Percentiles rank a stretch among this genome's conserved stretches.
These are phyloP conservation scores for Priocnemis perturbator DNA, from an alignment of 2,888 invertebrate genomes.

Conservation along the genomic window DNA sequence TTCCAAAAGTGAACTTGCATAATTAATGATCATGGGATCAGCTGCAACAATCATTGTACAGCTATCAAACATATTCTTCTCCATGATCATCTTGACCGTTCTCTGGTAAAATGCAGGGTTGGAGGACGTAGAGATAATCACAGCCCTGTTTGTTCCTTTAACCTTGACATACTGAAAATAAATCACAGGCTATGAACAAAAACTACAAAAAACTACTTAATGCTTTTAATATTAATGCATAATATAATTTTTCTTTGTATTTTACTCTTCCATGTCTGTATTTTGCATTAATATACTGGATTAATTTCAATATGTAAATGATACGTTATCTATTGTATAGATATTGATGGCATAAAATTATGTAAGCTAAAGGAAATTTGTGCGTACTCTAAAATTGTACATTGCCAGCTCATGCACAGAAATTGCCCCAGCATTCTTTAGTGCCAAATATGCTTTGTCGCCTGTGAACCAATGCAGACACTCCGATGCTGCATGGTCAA, in stretches of 20 bases:
- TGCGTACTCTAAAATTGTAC: conserved; percentile 68
- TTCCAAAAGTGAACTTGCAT: conserved; percentile 58
- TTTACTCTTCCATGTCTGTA: too few species aligned
- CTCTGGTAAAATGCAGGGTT: conserved; percentile 77
- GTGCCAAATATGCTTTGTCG: conserved; percentile 74
- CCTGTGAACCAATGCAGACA: conserved; percentile 85
- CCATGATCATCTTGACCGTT: conserved; percentile 79
- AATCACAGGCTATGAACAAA: not conserved
- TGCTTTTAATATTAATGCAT: too few species aligned
- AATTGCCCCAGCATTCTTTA: conserved; percentile 80
- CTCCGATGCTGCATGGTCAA: conserved; percentile 81
- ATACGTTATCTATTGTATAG: not conserved
- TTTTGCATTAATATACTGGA: too few species aligned
- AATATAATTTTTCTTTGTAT: too few species aligned
- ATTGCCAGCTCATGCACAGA: conserved; percentile 80
- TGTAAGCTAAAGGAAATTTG: not conserved
- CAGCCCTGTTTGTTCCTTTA: conserved; percentile 74
- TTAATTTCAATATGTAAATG: not conserved
- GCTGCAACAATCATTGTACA: conserved; percentile 80
- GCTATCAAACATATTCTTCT: conserved; percentile 79
- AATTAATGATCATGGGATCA: conserved; percentile 60
- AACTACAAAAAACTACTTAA: too few species aligned
- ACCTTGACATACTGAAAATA: conserved; percentile 71
- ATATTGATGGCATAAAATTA: too few species aligned
- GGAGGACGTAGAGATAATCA: conserved; percentile 79